A percentile compares a stretch with the other conserved stretches of the same genome.
Evolutionary conservation across 2,888 invertebrate species (phyloP).

Genomic region (Therioaphis trifolii): DNA sequence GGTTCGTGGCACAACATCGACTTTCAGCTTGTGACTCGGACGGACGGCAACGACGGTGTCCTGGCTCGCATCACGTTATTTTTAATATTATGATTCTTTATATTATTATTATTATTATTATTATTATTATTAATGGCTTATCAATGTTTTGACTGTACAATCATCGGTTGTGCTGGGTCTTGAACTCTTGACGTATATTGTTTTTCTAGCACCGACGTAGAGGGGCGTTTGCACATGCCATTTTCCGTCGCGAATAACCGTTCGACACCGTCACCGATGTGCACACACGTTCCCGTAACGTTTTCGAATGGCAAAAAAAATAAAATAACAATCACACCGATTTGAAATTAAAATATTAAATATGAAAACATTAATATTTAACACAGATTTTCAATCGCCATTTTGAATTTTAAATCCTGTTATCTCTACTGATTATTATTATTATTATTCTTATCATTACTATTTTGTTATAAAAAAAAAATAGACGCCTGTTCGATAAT

Average conservation of each 20-base stretch:
- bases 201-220: not conserved
- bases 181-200: not conserved
- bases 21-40: not conserved
- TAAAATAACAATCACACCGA: not conserved
- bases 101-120: constrained; percentile 31
- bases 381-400: constrained; percentile 41
- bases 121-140: constrained; percentile 50
- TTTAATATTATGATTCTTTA: not conserved
- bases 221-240: not conserved
- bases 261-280: not conserved
- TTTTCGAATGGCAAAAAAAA: not conserved
- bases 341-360: too few species aligned
- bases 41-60: not conserved
- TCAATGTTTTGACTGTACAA: constrained; percentile 35
- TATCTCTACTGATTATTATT: constrained; percentile 17
- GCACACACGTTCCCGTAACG: not conserved
- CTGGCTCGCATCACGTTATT: too few species aligned
- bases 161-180: not conserved
- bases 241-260: not conserved
- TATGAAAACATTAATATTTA: not conserved
- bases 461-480: too few species aligned
- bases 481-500: too few species aligned
- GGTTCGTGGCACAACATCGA: not conserved
- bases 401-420: constrained; percentile 55
- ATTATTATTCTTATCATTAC: too few species aligned